phyloP scores from a whole-genome alignment of 2,797 vertebrate genomes.

The Vultur gryphus region DNA sequence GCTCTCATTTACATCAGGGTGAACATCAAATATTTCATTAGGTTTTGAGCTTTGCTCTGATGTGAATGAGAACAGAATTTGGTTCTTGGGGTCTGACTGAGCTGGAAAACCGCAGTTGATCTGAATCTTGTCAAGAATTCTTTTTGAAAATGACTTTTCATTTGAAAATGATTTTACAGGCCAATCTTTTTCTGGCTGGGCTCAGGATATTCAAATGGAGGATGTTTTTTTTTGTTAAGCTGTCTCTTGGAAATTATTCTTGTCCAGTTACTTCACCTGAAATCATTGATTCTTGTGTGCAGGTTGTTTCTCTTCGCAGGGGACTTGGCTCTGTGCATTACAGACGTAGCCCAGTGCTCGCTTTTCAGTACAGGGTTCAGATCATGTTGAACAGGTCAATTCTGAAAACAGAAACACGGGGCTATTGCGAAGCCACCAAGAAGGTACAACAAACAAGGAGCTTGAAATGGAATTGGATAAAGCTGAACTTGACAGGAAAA shows the following conservation, averaged over 20 bases:
- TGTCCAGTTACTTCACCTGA: not conserved
- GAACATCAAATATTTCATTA: not conserved
- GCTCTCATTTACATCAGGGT: not conserved
- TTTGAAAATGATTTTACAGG: not conserved
- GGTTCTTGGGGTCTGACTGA: not conserved
- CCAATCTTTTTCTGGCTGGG: not conserved
- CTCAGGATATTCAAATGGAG: not conserved
- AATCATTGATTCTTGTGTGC: fast-evolving
- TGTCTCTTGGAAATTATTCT: not conserved
- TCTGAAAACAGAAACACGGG: not conserved
- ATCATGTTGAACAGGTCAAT: not conserved
- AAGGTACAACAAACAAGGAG: not conserved
- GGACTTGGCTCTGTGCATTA: fast-evolving
- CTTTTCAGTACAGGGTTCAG: not conserved
- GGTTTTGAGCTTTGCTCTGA: not conserved
- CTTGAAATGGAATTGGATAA: not conserved
- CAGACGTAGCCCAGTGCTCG: not conserved
- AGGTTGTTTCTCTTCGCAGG: not conserved
- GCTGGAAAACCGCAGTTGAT: not conserved
- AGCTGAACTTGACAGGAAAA: not conserved
- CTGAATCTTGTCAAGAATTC: not conserved
- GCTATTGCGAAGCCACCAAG: not conserved
- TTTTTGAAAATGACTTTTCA: not conserved
- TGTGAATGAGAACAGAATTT: not conserved
- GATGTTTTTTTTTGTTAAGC: not conserved